Evolutionary conservation across 2,888 invertebrate genomes (phyloP).

Genomic region (Campoplex nolae): DNA sequence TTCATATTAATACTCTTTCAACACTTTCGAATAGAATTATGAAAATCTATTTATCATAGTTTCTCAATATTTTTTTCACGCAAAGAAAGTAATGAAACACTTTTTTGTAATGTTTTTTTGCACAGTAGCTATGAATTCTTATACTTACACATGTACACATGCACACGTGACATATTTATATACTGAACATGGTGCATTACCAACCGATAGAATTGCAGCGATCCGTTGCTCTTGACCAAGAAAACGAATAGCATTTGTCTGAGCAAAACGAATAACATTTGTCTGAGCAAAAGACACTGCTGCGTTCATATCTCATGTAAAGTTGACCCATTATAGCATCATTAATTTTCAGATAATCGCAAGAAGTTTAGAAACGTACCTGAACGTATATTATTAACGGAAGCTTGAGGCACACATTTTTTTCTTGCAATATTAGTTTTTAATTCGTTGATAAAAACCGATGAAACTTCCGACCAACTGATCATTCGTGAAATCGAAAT

Average conservation of each 20-base stretch:
- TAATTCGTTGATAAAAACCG: background rate
- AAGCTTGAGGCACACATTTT: background rate
- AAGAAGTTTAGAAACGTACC: background rate
- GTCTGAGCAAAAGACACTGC: background rate
- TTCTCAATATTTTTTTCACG: background rate
- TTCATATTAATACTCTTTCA: background rate
- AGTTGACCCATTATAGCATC: background rate
- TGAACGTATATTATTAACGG: background rate
- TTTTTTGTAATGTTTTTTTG: background rate
- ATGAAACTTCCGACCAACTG: background rate
- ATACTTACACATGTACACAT: background rate
- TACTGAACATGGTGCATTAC: too few species aligned
- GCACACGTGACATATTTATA: too few species aligned
- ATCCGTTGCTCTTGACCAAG: constrained; percentile 44
- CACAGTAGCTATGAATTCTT: background rate
- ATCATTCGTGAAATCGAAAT: background rate
- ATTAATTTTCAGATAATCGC: background rate
- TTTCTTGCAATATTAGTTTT: background rate
- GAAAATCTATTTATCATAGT: background rate
- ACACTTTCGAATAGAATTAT: background rate
- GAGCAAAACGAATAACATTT: background rate
- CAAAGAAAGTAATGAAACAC: background rate
- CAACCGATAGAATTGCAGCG: constrained; percentile 67
- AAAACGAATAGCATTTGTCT: constrained; percentile 25
- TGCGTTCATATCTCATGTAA: background rate